Evolutionary conservation across 2,888 invertebrate genomes (phyloP).

Genomic region (Ennomos fuscantarius): DNA sequence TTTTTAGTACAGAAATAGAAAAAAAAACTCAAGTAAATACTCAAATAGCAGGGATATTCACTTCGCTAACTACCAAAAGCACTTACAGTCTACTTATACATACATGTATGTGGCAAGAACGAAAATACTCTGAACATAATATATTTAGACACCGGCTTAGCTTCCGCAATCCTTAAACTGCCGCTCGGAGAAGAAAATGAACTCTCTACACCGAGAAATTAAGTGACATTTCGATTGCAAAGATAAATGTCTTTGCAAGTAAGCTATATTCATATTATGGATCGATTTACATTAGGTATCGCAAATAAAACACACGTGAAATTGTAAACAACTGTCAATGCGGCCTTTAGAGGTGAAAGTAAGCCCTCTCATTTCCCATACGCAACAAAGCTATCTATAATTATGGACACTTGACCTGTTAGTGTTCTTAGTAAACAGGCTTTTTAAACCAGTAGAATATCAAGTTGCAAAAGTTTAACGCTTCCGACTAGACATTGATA

Average conservation of each 20-base stretch:
- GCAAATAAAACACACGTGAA: conserved; percentile 53
- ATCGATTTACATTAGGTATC: conserved; percentile 54
- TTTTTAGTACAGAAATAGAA: conserved; percentile 9
- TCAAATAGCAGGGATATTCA: conserved; percentile 23
- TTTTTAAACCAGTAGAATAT: conserved; percentile 21
- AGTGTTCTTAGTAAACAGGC: conserved; percentile 2
- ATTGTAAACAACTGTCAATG: conserved; percentile 52
- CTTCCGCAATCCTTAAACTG: conserved; percentile 58
- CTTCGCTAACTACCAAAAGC: conserved; percentile 44
- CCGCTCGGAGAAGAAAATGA: conserved; percentile 34
- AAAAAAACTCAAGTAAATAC: conserved; percentile 25
- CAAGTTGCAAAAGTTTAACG: conserved; percentile 27
- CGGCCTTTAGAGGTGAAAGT: conserved; percentile 17
- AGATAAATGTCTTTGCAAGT: conserved; percentile 31
- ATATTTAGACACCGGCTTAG: conserved; percentile 60
- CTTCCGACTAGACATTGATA: conserved; percentile 29
- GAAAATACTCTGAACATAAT: conserved; percentile 54
- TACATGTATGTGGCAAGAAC: conserved; percentile 50
- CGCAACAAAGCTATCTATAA: conserved; percentile 5
- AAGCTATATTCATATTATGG: conserved; percentile 46
- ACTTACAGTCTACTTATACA: conserved; percentile 47
- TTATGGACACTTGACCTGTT: not conserved
- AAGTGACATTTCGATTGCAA: conserved; percentile 40
- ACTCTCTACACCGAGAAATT: conserved; percentile 35
- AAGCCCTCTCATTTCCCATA: conserved; percentile 3